A percentile compares a stretch with the other conserved stretches of the same genome.
Conservation (phyloP, 53 echinoderm and acorn worm species). For the Arbacia lixula region DNA sequence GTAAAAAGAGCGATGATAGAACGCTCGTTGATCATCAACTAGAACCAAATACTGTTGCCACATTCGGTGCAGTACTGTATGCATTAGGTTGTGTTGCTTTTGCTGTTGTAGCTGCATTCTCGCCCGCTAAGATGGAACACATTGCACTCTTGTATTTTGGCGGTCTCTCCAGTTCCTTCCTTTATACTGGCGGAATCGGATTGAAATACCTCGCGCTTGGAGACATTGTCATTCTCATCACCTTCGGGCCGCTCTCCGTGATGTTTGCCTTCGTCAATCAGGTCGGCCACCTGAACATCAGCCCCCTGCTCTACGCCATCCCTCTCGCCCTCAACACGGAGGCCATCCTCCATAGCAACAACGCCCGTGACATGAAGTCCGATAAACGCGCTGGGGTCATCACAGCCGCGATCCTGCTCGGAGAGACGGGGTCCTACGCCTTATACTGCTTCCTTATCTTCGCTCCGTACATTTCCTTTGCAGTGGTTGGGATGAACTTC, state of each 20-base stretch:
- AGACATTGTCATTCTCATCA: conserved; percentile 80
- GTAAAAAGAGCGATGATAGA: conserved; percentile 93
- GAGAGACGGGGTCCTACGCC: conserved; percentile 82
- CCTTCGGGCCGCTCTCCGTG: conserved; percentile 91
- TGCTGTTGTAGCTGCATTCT: conserved; percentile 58
- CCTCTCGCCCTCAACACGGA: conserved; percentile 93
- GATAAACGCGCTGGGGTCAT: conserved; percentile 80
- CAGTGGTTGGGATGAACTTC: conserved; percentile 79
- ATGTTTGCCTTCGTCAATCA: conserved; percentile 91
- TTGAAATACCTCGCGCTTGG: conserved; percentile 91
- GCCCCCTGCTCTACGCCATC: conserved; percentile 88
- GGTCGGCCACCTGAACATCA: conserved; percentile 69
- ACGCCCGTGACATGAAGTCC: conserved; percentile 76
- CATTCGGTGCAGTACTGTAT: conserved; percentile 85
- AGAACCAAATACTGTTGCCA: conserved; percentile 79
- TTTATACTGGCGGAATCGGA: conserved; percentile 97
- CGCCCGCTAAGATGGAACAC: conserved; percentile 85
- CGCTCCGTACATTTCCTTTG: conserved; percentile 82
- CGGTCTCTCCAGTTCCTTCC: conserved; percentile 89
- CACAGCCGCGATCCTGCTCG: conserved; percentile 78
- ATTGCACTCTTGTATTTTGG: conserved; percentile 88
- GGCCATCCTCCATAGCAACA: conserved; percentile 94
- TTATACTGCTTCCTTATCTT: conserved; percentile 82
- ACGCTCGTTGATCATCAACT: conserved; percentile 88
- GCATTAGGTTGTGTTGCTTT: conserved; percentile 80